These are phyloP conservation scores for Apamea monoglypha DNA, from an alignment of 2,888 invertebrate species.

Conservation along the genomic window DNA sequence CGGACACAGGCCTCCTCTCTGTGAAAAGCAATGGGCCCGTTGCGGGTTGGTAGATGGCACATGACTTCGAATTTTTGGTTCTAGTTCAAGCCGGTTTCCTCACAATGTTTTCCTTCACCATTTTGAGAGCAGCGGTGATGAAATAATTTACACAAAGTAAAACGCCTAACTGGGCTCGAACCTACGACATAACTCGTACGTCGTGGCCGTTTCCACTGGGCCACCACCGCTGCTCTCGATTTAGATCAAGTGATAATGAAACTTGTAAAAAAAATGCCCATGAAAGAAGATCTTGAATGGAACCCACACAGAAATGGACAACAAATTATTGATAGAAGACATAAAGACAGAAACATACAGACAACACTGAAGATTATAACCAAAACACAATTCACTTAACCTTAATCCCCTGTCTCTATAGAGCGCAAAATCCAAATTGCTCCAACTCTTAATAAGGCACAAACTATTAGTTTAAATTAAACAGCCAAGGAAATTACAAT, in stretches of 20 bases:
- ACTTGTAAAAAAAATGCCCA: neutral
- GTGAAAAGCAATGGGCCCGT: neutral
- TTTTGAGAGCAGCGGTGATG: neutral
- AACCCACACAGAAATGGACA: neutral
- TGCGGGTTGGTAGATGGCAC: neutral
- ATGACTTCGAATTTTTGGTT: neutral
- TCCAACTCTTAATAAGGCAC: slow-evolving; percentile 49
- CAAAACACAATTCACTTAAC: slow-evolving; percentile 34
- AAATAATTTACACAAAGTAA: neutral
- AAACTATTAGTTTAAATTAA: slow-evolving; percentile 64
- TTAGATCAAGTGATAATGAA: neutral
- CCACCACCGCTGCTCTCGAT: neutral
- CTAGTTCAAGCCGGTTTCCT: neutral
- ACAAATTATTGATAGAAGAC: neutral
- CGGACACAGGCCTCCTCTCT: neutral
- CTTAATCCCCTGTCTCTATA: slow-evolving; percentile 5
- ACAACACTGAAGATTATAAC: slow-evolving; percentile 26
- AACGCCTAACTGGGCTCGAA: neutral
- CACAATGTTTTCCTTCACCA: neutral
- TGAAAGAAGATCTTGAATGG: neutral
- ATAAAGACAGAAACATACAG: slow-evolving; percentile 2
- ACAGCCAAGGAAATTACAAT: slow-evolving; percentile 52
- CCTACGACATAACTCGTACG: neutral
- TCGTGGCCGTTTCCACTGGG: neutral
- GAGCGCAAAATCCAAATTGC: slow-evolving; percentile 40